Evolutionary conservation across 2,888 invertebrate genomes (phyloP).

Genomic region (Drosophila mimica): DNA sequence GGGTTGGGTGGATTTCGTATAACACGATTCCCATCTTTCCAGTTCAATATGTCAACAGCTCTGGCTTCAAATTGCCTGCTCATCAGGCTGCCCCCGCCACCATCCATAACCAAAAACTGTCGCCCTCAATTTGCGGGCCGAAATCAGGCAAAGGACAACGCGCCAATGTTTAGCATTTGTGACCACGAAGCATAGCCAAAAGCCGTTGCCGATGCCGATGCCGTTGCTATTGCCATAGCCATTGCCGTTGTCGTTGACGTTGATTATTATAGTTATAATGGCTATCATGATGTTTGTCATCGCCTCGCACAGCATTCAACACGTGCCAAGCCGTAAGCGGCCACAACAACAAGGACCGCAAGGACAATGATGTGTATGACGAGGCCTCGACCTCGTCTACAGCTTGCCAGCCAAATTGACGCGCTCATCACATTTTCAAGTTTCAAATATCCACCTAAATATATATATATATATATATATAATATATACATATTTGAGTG

Average conservation of each 20-base stretch:
- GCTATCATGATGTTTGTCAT: conserved; percentile 59
- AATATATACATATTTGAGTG: conserved; percentile 10
- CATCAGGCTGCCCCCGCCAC: conserved; percentile 5
- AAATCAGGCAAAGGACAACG: conserved; percentile 19
- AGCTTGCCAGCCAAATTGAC: conserved; percentile 54
- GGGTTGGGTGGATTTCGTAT: not conserved
- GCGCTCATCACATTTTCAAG: conserved; percentile 44
- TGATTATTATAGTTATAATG: conserved; percentile 61
- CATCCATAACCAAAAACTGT: conserved; percentile 19
- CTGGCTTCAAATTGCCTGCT: conserved; percentile 26
- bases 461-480: not conserved
- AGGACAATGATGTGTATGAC: conserved; percentile 35
- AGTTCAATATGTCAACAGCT: conserved; percentile 39
- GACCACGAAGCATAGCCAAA: conserved; percentile 23
- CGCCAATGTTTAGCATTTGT: conserved; percentile 49
- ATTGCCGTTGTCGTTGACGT: conserved; percentile 9
- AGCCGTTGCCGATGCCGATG: conserved; percentile 7
- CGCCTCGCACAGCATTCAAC: conserved; percentile 53
- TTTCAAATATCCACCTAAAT: conserved; percentile 39
- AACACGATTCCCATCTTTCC: conserved; percentile 20
- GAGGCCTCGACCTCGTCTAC: conserved; percentile 38
- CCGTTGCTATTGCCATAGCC: not conserved
- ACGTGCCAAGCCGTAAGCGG: conserved; percentile 39
- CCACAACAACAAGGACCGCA: conserved; percentile 42
- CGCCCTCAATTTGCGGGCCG: conserved; percentile 29